Percentiles rank a stretch among this genome's conserved stretches.
phyloP scores from a whole-genome alignment of 2,113 vertebrate genomes.

The Actinemys pallida region DNA sequence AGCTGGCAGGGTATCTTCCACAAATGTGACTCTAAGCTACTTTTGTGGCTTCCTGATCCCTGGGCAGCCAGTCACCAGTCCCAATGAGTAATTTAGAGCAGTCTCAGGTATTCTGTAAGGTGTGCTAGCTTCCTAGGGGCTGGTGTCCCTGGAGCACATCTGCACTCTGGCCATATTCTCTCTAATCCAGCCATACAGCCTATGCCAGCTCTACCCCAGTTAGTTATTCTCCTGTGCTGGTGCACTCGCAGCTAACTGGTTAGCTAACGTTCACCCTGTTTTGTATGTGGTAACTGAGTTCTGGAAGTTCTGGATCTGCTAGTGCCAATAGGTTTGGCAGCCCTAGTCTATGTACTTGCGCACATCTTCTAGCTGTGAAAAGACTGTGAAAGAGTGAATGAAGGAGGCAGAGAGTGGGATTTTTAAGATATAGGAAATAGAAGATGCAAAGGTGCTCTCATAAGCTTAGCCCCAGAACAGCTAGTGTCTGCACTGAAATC shows the following conservation, averaged over 20 bases:
- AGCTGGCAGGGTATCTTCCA: neutral
- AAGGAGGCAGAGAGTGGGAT: neutral
- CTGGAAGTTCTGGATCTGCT: neutral
- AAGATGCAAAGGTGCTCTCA: neutral
- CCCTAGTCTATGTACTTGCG: neutral
- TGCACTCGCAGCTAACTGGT: neutral
- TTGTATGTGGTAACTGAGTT: neutral
- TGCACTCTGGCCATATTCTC: neutral
- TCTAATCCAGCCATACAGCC: rapidly evolving
- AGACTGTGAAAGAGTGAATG: neutral
- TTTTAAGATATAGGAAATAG: neutral
- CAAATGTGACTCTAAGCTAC: rapidly evolving
- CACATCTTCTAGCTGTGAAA: neutral
- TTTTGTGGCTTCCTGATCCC: neutral
- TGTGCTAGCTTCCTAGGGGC: neutral
- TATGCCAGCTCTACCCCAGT: neutral
- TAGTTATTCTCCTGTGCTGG: neutral
- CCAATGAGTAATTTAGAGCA: neutral
- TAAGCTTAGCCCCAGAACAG: neutral
- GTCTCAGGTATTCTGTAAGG: neutral
- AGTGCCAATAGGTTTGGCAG: neutral
- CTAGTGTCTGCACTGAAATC: neutral
- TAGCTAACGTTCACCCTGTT: neutral
- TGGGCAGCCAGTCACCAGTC: neutral
- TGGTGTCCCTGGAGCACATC: neutral